Conservation (phyloP, 2,888 invertebrate species). For the Lithophane ornitopus region DNA sequence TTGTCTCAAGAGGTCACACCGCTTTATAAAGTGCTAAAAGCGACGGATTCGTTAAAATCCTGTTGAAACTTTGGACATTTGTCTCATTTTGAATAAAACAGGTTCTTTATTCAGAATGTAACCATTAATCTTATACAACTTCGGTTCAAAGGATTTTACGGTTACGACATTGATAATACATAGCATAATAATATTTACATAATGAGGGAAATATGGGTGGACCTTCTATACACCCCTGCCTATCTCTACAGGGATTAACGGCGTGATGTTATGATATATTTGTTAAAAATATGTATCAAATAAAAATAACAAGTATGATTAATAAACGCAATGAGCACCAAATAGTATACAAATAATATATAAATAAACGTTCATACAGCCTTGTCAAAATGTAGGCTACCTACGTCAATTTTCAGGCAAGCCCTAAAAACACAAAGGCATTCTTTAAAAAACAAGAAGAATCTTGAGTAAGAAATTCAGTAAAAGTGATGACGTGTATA, state of each 20-base stretch:
- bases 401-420: background rate
- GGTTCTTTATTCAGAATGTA: constrained; percentile 26
- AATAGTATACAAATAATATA: too few relatives aligned
- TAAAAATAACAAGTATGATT: too few relatives aligned
- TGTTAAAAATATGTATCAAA: too few relatives aligned
- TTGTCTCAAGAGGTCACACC: constrained; percentile 47
- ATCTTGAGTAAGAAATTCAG: background rate
- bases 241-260: too few relatives aligned
- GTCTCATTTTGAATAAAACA: constrained; percentile 50
- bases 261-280: too few relatives aligned
- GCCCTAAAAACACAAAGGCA: background rate
- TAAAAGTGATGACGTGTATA: background rate
- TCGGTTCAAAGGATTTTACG: constrained; percentile 11
- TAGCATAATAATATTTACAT: background rate
- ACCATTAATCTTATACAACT: constrained; percentile 45
- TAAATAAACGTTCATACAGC: background rate
- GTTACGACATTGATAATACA: constrained; percentile 4
- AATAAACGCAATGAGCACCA: too few relatives aligned
- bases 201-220: background rate
- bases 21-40: constrained; percentile 37
- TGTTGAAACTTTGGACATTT: constrained; percentile 57
- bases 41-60: constrained; percentile 28
- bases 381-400: background rate
- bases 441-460: background rate
- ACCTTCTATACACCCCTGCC: too few relatives aligned